Conservation (phyloP, 2,113 vertebrate species). For the Cheirogaleus medius region DNA sequence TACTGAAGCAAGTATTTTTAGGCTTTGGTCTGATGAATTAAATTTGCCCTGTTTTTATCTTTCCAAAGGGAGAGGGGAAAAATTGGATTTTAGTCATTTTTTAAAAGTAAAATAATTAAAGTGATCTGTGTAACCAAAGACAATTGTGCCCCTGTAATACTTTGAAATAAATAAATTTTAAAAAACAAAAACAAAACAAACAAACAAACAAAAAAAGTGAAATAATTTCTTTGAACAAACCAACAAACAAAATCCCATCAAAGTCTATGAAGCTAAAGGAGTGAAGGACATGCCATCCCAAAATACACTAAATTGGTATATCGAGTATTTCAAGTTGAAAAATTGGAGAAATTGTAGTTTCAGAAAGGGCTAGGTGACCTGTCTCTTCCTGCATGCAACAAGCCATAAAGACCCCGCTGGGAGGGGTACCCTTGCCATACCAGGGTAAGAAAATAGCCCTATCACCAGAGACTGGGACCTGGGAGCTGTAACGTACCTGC, state of each 20-base stretch:
- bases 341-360: too few relatives aligned
- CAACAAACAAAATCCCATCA: background rate
- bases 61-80: background rate
- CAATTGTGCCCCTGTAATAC: too few relatives aligned
- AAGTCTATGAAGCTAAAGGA: background rate
- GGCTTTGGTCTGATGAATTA: background rate
- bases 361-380: too few relatives aligned
- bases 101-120: background rate
- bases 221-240: background rate
- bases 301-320: too few relatives aligned
- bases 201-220: too few relatives aligned
- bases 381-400: too few relatives aligned
- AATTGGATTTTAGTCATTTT: background rate
- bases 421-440: background rate
- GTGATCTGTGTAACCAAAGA: too few relatives aligned
- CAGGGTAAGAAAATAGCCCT: background rate
- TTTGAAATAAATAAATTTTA: too few relatives aligned
- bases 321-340: too few relatives aligned
- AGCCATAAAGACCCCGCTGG: background rate
- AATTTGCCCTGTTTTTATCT: background rate
- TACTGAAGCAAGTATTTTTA: background rate
- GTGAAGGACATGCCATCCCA: too few relatives aligned
- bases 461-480: background rate
- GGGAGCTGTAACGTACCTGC: background rate
- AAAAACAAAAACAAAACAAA: too few relatives aligned